Percentiles rank a stretch among this genome's conserved stretches.
Conservation (phyloP, 23 tunicate species). For the Phallusia fumigata region DNA sequence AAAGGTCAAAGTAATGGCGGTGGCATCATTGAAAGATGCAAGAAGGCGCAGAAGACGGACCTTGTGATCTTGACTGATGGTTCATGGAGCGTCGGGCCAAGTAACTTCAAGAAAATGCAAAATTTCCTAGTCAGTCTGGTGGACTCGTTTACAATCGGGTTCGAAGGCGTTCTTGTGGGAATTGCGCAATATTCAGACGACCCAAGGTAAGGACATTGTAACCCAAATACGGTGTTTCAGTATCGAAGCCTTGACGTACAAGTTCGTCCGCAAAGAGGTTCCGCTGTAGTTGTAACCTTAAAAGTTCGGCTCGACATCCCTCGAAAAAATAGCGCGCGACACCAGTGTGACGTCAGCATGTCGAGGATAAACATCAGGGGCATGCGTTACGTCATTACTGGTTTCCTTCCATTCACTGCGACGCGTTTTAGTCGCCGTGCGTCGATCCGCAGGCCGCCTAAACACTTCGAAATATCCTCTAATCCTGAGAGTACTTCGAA, state of each 20-base stretch:
- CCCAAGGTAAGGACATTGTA: constrained; percentile 52
- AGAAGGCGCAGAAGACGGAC: constrained; percentile 80
- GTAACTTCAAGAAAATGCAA: constrained; percentile 78
- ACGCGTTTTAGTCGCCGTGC: not conserved
- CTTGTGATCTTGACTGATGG: constrained; percentile 93
- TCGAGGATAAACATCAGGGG: not conserved
- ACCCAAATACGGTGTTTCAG: not conserved
- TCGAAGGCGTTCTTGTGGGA: constrained; percentile 65
- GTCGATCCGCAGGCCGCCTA: too few species aligned
- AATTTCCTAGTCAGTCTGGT: constrained; percentile 69
- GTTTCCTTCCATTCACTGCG: constrained; percentile 8
- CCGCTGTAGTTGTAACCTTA: not conserved
- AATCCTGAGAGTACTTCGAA: too few species aligned
- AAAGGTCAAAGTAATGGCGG: not conserved
- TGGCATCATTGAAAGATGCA: constrained; percentile 59
- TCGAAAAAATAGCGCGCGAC: not conserved
- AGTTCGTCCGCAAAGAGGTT: too few species aligned
- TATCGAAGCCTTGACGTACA: not conserved
- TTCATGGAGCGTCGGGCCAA: constrained; percentile 95
- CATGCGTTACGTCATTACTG: not conserved
- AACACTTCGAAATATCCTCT: too few species aligned
- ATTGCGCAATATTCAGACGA: constrained; percentile 96
- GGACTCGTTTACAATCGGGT: constrained; percentile 85
- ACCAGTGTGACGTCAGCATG: not conserved
- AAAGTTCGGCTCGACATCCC: not conserved